Evolutionary conservation across 2,113 vertebrate genomes (phyloP).

Genomic region (Vulpes ferrilata): DNA sequence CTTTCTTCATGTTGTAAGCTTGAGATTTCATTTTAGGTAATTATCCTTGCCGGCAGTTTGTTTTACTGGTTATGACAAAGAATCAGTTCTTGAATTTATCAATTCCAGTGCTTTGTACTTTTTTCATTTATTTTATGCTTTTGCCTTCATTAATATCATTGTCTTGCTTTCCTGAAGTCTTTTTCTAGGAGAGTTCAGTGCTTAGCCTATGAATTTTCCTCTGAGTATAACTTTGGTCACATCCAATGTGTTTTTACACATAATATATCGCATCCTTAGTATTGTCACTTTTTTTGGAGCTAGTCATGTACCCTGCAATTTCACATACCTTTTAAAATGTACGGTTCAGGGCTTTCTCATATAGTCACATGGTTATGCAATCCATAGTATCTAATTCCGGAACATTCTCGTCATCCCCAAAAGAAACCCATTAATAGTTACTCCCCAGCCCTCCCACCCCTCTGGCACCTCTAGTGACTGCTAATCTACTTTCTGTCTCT

Average conservation of each 20-base stretch:
- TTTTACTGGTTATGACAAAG: constrained; percentile 6
- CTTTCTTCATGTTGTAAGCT: not conserved
- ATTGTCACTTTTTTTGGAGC: not conserved
- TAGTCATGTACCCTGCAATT: not conserved
- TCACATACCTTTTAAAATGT: not conserved
- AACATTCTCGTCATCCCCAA: not conserved
- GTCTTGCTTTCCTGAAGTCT: not conserved
- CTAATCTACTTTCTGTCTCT: not conserved
- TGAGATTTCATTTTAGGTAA: not conserved
- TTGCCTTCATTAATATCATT: not conserved
- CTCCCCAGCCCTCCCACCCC: not conserved
- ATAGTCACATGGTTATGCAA: not conserved
- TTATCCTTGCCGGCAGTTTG: not conserved
- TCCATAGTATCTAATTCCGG: not conserved
- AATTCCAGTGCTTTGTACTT: not conserved
- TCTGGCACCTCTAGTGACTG: not conserved
- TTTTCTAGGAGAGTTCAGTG: not conserved
- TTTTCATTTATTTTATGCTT: not conserved
- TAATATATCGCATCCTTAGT: not conserved
- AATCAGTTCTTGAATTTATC: not conserved
- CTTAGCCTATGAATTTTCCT: constrained; percentile 3
- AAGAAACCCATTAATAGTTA: not conserved
- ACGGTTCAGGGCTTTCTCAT: not conserved
- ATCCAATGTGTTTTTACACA: not conserved
- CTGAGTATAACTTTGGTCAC: constrained; percentile 20